Percentiles rank a stretch among this genome's conserved stretches.
These are phyloP conservation scores for Amazona guildingii DNA, from an alignment of 2,113 vertebrate species.

Conservation along the genomic window DNA sequence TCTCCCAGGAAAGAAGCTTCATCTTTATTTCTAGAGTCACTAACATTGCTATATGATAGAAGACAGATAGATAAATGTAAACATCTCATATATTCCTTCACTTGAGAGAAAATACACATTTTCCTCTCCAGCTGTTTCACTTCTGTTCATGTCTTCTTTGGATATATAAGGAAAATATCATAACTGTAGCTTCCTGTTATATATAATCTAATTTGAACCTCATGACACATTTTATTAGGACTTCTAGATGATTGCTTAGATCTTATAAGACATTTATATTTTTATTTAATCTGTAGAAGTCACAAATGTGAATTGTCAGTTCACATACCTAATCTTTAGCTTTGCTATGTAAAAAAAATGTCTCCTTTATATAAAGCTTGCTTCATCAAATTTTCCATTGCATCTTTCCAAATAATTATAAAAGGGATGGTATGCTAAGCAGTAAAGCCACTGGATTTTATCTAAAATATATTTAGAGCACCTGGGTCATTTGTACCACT, in stretches of 20 bases:
- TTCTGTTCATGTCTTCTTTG: conserved; percentile 20
- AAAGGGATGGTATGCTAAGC: background rate
- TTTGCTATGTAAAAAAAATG: background rate
- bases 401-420: background rate
- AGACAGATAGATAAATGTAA: background rate
- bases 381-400: background rate
- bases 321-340: background rate
- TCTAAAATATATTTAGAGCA: background rate
- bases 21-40: background rate
- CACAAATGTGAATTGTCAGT: conserved; percentile 36
- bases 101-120: conserved; percentile 47
- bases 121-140: conserved; percentile 52
- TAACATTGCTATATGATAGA: background rate
- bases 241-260: conserved; percentile 37
- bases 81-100: background rate
- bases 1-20: background rate
- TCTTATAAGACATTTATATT: conserved; percentile 52
- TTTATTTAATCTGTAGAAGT: conserved; percentile 56
- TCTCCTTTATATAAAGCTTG: background rate
- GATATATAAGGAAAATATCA: conserved; percentile 4
- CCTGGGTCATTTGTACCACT: background rate
- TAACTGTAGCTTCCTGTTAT: conserved; percentile 3
- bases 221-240: conserved; percentile 58
- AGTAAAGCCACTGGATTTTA: background rate
- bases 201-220: conserved; percentile 37